Evolutionary conservation across 1,140 invertebrate species (phyloP).

Genomic region (Oryzaephilus surinamensis): DNA sequence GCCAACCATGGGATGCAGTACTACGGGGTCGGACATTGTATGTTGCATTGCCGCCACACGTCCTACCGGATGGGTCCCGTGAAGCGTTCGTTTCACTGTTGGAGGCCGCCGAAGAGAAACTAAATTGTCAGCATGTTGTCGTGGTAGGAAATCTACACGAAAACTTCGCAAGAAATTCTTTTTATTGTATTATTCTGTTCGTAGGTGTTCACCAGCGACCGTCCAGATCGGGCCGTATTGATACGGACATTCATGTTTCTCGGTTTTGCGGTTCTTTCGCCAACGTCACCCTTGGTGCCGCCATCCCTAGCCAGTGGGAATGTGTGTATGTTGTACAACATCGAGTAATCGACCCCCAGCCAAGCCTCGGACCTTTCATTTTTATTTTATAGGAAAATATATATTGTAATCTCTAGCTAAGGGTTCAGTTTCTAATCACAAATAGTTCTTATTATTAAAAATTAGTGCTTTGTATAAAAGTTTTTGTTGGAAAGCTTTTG

Average conservation of each 20-base stretch:
- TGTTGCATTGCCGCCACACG: constrained; percentile 72
- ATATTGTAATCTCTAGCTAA: too few species aligned
- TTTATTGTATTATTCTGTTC: constrained; percentile 5
- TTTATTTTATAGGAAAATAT: too few species aligned
- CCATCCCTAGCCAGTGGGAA: constrained; percentile 47
- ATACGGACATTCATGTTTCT: constrained; percentile 95
- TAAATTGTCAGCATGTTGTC: constrained; percentile 71
- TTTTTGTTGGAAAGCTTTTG: too few species aligned
- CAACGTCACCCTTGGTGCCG: constrained; percentile 66
- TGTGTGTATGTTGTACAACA: constrained; percentile 70
- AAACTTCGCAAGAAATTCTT: background rate
- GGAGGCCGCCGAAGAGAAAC: constrained; percentile 90
- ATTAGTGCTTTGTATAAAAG: too few species aligned
- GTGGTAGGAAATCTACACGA: constrained; percentile 35
- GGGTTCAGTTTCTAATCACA: too few species aligned
- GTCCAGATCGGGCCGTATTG: constrained; percentile 70
- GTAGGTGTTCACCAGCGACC: constrained; percentile 42
- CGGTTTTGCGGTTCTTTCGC: constrained; percentile 78
- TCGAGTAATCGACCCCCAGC: constrained; percentile 48
- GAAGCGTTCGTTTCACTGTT: constrained; percentile 85
- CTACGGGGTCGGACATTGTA: constrained; percentile 68
- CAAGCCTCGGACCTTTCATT: constrained; percentile 25
- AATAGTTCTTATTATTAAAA: too few species aligned
- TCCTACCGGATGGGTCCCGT: constrained; percentile 81
- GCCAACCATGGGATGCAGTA: constrained; percentile 41